Conservation (phyloP, 2,888 invertebrate genomes). For the Lepas anatifera region DNA sequence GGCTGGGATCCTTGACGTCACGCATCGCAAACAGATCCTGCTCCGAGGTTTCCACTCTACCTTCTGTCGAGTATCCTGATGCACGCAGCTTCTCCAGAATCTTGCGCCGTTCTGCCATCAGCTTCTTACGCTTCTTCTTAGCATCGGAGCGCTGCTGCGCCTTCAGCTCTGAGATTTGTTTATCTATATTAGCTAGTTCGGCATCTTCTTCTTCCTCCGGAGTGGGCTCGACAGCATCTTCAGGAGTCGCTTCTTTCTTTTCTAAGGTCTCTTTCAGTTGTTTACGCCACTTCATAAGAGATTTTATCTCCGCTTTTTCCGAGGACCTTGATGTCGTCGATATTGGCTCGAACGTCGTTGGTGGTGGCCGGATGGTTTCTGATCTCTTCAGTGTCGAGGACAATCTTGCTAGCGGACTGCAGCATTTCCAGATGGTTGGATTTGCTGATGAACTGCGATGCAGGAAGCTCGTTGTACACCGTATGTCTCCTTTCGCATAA, state of each 20-base stretch:
- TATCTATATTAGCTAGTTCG: constrained; percentile 44
- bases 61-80: constrained; percentile 42
- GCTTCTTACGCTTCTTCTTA: constrained; percentile 67
- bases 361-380: constrained; percentile 68
- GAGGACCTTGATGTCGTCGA: constrained; percentile 91
- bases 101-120: constrained; percentile 71
- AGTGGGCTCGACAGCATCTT: constrained; percentile 38
- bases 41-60: constrained; percentile 59
- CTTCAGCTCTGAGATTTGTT: constrained; percentile 50
- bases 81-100: constrained; percentile 62
- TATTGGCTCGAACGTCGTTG: constrained; percentile 75
- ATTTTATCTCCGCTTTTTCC: constrained; percentile 83
- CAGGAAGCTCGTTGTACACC: constrained; percentile 59
- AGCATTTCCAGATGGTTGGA: constrained; percentile 68
- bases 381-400: constrained; percentile 62
- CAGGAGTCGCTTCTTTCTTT: constrained; percentile 27
- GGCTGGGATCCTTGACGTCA: constrained; percentile 26
- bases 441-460: constrained; percentile 63
- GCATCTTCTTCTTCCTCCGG: constrained; percentile 36
- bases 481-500: constrained; percentile 82
- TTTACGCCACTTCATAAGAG: constrained; percentile 74
- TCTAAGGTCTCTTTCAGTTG: constrained; percentile 43
- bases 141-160: constrained; percentile 48
- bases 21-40: constrained; percentile 40
- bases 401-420: constrained; percentile 60